These are phyloP conservation scores for Odobenus rosmarus DNA, from an alignment of 2,113 vertebrate species.

Conservation along the genomic window DNA sequence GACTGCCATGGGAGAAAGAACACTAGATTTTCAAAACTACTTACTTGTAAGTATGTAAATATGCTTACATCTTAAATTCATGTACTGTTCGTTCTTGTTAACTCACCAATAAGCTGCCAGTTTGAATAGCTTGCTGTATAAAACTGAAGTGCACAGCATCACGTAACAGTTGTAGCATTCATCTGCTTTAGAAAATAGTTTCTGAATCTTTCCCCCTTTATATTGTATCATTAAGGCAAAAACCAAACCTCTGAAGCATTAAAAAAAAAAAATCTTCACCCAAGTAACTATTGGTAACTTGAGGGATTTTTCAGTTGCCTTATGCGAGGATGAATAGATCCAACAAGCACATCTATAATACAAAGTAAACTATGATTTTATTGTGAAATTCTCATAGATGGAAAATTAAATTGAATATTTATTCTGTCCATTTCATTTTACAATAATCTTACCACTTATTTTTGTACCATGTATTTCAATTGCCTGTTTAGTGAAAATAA, in stretches of 20 bases:
- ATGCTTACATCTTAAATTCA: slow-evolving; percentile 32
- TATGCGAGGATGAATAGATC: slow-evolving; percentile 84
- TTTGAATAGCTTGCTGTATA: slow-evolving; percentile 56
- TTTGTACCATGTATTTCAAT: slow-evolving; percentile 86
- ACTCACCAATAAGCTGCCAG: background rate
- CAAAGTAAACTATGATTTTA: slow-evolving; percentile 91
- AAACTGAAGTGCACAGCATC: slow-evolving; percentile 38
- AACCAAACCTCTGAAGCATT: background rate
- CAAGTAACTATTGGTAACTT: slow-evolving; percentile 53
- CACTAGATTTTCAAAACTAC: slow-evolving; percentile 37
- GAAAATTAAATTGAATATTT: slow-evolving; percentile 87
- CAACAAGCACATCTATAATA: slow-evolving; percentile 88
- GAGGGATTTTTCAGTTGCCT: slow-evolving; percentile 78
- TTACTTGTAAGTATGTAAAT: slow-evolving; percentile 59
- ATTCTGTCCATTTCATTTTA: slow-evolving; percentile 85
- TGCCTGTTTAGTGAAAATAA: slow-evolving; percentile 86
- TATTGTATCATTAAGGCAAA: slow-evolving; percentile 13
- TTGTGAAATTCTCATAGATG: slow-evolving; percentile 88
- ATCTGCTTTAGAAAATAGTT: slow-evolving; percentile 55
- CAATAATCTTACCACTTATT: slow-evolving; percentile 85
- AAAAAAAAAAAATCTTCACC: slow-evolving; percentile 20
- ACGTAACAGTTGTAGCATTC: slow-evolving; percentile 37
- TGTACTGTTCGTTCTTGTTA: slow-evolving; percentile 43
- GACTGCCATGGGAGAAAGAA: background rate
- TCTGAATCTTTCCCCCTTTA: slow-evolving; percentile 38